Base-by-base conservation (phyloP, 2,888 invertebrate genomes). In the Lissonota sp. region DNA sequence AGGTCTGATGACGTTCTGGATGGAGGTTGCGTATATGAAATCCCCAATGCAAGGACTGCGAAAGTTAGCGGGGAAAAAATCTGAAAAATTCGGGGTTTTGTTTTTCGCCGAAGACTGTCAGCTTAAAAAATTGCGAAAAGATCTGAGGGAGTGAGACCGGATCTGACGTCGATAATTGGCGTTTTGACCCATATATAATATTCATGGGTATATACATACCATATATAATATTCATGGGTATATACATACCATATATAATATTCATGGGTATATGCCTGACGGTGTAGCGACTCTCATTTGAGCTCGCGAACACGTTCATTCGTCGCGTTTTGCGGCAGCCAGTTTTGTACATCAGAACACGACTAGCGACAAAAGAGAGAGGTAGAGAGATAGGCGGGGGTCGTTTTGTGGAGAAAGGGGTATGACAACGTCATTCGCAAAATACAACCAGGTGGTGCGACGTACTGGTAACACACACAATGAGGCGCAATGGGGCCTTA, bases 381-480 rank as follows among this genome's bases (percentile, higher is more conserved):
- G 53, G 12, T 5, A 53, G 6, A 14, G 53, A 12, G 53, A 5
- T 6, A 53, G 12, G 14, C 12, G 7, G 49, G 57, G 63, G 8
- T 26, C 1, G 3, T 26, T 26, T 26, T 26, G 26, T 26, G 26
- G 10, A 44, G 58, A 58, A 7, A 5, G 12, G 12, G 14, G n/a
- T 4, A 55, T 44, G 58, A 57, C 14, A 71, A 71, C 64, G 77
- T 77, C 77, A 77, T 71, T 71, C 64, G 77, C 64, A 71, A 26
- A 26, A 64, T 71, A 63, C 58, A 63, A n/a, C 63, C 77, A 77
- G 58, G 58, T 64, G 71, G 70, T 77, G 77, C 77, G 44, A 44
- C 44, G 46, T 46, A 66, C 55, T 16, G 26, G 44, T 10, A 46
- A 26, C 40, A n/a, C 39, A 55, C 64, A 76, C 80, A 80, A 80